Base-by-base conservation (phyloP, 1,140 invertebrate species). In the Anoplolepis gracilipes region DNA sequence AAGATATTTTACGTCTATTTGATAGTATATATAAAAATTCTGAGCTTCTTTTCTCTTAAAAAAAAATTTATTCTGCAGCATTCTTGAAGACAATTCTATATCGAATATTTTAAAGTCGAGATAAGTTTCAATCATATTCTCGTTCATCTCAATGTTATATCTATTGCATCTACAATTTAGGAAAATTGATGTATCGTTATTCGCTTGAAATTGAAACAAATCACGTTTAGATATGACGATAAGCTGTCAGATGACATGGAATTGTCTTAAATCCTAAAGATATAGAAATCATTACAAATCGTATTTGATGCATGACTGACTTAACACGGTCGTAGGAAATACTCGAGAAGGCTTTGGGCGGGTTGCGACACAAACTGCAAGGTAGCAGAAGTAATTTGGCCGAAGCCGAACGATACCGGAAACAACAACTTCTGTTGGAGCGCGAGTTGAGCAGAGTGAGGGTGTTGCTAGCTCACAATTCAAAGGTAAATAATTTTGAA, bases 401-500 rank as follows among this genome's bases (percentile, higher is more conserved):
- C 81, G 97, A 97, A 88, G 94, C 97, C 42, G 97, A 97, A 89
- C 95, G 96, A 72, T 96, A 97, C 89, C 95, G 96, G 88, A 96
- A 97, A 88, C 97, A 98, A 90, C 97, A 97, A 92, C 94, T 96
- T 70, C 95, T 97, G 25, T 94, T 98, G 53, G 98, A 99, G 93
- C 96, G 97, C 85, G 98, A 99, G 93, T 94, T 99, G 64, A 97
- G 97, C 82, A 95, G 97, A 76, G 97, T 98, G 53, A 97, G 98
- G 91, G 96, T 97, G 64, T 96, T 98, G 93, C 95, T 99, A 85
- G 98, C 98, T 85, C 97, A 98, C 94, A 98, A 98, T 95, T 98
- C 98, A 90, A 98, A 98, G 97, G 97, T 98, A 96, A 5, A 82
- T 73, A 79, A 65, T 22, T 72, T 55, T n/a, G 7, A 57, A 78